phyloP scores from a whole-genome alignment of 64 coral and sea anemone genomes.

The Montipora sp. region DNA sequence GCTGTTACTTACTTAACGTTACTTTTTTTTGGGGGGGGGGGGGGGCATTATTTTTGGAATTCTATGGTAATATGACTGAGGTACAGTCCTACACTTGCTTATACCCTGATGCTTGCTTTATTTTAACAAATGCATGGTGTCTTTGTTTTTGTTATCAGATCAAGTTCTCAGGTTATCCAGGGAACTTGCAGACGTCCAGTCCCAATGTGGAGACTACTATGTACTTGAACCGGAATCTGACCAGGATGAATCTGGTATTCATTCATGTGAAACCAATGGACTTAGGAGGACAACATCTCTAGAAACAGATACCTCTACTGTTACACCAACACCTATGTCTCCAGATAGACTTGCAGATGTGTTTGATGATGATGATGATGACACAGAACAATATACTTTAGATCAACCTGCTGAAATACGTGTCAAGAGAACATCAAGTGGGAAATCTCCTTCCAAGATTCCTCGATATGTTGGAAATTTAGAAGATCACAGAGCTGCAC shows the following conservation, averaged over 20 bases:
- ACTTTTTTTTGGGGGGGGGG: no score
- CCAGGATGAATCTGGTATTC: constrained; percentile 31
- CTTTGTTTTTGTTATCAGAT: constrained; percentile 21
- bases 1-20: no score
- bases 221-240: constrained; percentile 36
- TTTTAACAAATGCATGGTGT: no score
- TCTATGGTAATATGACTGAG: neutral
- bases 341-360: neutral
- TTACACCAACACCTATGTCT: constrained; percentile 14
- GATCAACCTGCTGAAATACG: constrained; percentile 80
- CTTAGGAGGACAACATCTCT: neutral
- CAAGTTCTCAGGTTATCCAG: constrained; percentile 70
- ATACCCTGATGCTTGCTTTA: no score
- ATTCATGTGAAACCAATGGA: constrained; percentile 2
- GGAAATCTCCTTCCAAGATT: constrained; percentile 93
- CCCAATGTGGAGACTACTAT: constrained; percentile 33
- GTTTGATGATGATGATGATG: constrained; percentile 35
- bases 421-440: constrained; percentile 93
- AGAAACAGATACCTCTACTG: neutral
- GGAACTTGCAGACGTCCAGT: constrained; percentile 34
- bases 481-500: constrained; percentile 54
- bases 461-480: constrained; percentile 83
- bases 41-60: no score
- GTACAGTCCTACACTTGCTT: neutral
- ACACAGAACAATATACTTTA: constrained; percentile 18